These are phyloP conservation scores for Holotrichia oblita DNA, from an alignment of 1,140 invertebrate species.

Conservation along the genomic window DNA sequence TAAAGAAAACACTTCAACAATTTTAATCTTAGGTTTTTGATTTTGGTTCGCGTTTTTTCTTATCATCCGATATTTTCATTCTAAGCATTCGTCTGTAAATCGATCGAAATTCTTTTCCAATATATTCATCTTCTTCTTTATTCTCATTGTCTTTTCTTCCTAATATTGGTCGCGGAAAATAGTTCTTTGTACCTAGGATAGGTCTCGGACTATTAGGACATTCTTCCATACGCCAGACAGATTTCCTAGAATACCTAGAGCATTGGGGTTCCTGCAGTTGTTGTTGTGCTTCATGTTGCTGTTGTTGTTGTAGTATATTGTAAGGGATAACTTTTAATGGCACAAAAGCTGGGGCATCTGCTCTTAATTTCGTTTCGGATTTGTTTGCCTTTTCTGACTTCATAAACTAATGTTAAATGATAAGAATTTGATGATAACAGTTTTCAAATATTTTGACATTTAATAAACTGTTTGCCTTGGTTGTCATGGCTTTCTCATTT, in stretches of 20 bases:
- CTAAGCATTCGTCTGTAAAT: conserved; percentile 50
- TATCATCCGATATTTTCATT: conserved; percentile 52
- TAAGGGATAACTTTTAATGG: conserved; percentile 45
- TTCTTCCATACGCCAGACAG: conserved; percentile 46
- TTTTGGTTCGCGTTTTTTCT: conserved; percentile 36
- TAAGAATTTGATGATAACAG: neutral
- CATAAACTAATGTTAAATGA: conserved; percentile 16
- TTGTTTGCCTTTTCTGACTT: conserved; percentile 45
- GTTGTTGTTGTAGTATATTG: conserved; percentile 32
- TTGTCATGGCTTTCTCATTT: conserved; percentile 37
- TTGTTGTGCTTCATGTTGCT: conserved; percentile 12
- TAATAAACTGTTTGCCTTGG: neutral
- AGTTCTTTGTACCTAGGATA: conserved; percentile 54
- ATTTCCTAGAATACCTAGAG: conserved; percentile 55
- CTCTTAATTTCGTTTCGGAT: conserved; percentile 48
- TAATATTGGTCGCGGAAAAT: conserved; percentile 54
- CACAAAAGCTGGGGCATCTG: conserved; percentile 51
- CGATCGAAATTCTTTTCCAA: conserved; percentile 53
- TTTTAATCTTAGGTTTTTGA: conserved; percentile 35
- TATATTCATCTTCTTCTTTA: conserved; percentile 45
- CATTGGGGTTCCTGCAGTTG: conserved; percentile 48
- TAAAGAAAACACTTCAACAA: neutral
- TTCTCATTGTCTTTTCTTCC: conserved; percentile 50
- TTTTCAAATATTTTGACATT: conserved; percentile 27
- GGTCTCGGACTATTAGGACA: conserved; percentile 50